Evolutionary conservation across 64 coral and sea anemone species (phyloP), one percentile per base, ranked within the genome.

Genomic region (Porites lutea): DNA sequence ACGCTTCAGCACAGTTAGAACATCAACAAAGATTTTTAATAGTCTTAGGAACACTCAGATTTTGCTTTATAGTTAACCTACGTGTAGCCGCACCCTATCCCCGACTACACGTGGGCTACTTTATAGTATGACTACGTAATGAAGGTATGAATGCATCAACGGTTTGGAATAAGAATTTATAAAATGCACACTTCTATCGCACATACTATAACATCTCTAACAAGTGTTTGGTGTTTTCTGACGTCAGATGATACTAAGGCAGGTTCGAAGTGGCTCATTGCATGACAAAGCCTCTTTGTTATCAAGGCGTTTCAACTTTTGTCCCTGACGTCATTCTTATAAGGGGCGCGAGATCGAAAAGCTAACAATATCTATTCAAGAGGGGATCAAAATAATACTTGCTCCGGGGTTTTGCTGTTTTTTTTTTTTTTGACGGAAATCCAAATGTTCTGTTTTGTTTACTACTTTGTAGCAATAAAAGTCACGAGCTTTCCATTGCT

Each of bases 301-400:
- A 13, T 84, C 63, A 22, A 63, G 81, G 81, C 81, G 81, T 84
- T 84, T 9, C 18, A 15, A 50, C 8, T 12, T 14, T 60, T 37
- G 14, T 68, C 18, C 0, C 10, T 84, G 81, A 84, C 81, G 81
- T 84, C 81, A 84, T 46, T 15, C 6, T 19, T 19, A 48, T 13
- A 74, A 15, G 45, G 81, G 9, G 81, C 47, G 81, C 44, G 44
- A 52, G 16, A 83, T 37, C 27, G 27, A 37, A 37, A 12, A 84
- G 69, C 13, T n/a, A 84, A 84, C 48, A 84, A 68, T 84, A 52
- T 47, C 4, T 2, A 47, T 14, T 47, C 37, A 14, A 19, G 54
- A 9, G 54, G 54, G n/a, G 51, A 57, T 54, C 49, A 78, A 55
- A 78, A 54, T 55, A 50, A 16, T 68, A 18, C 46, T 62, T 82